Conservation (phyloP, 2,888 invertebrate species). For the Cryptus armator region DNA sequence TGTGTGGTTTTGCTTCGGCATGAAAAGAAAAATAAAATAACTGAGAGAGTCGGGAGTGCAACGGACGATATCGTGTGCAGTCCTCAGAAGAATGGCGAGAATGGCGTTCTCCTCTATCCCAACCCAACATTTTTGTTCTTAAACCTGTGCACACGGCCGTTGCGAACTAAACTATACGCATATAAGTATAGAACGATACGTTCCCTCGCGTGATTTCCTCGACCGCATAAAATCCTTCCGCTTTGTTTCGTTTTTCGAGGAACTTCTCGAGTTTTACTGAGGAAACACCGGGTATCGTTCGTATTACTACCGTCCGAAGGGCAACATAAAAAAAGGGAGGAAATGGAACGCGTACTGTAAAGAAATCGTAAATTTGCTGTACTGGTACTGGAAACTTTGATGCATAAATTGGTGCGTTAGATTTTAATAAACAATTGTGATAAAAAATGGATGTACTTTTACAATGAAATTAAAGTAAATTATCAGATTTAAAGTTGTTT, state of each 20-base stretch:
- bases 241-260: conserved; percentile 43
- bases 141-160: conserved; percentile 5
- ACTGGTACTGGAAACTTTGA: too few species aligned
- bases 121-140: conserved; percentile 1
- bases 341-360: background rate
- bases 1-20: background rate
- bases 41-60: conserved; percentile 71
- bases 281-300: background rate
- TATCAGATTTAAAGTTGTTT: too few species aligned
- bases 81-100: conserved; percentile 14
- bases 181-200: background rate
- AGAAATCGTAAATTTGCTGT: too few species aligned
- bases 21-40: background rate
- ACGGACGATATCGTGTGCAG: conserved; percentile 74
- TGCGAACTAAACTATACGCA: background rate
- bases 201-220: conserved; percentile 55
- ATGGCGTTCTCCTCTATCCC: conserved; percentile 26
- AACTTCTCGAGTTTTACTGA: conserved; percentile 22
- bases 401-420: too few species aligned
- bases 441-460: too few species aligned
- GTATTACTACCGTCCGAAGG: background rate
- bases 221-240: conserved; percentile 53
- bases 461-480: too few species aligned
- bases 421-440: too few species aligned
- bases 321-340: background rate